Evolutionary conservation across 2,797 vertebrate genomes (phyloP).

Genomic region (Varecia variegata): DNA sequence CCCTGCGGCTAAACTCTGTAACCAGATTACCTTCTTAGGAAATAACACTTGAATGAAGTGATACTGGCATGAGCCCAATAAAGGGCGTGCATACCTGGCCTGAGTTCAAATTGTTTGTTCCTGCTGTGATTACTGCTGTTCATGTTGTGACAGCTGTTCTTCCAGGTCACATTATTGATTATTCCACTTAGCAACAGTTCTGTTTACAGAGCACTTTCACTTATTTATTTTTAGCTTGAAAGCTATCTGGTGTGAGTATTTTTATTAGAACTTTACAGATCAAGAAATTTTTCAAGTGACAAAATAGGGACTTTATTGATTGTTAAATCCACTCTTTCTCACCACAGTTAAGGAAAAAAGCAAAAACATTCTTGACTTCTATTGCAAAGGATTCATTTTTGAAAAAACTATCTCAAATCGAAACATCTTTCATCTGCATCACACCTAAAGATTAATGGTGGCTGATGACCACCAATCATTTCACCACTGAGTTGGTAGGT

Average conservation of each 20-base stretch:
- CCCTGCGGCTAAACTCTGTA: background rate
- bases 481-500: background rate
- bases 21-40: background rate
- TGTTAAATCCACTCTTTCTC: background rate
- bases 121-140: background rate
- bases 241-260: background rate
- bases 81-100: background rate
- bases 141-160: background rate
- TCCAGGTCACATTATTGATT: background rate
- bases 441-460: background rate
- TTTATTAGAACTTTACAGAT: background rate
- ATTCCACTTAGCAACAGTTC: background rate
- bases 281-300: background rate
- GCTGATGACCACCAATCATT: background rate
- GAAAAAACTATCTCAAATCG: background rate
- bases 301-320: background rate
- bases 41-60: background rate
- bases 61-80: background rate
- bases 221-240: background rate
- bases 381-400: background rate
- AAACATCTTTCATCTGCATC: background rate
- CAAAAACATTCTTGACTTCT: background rate
- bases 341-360: background rate
- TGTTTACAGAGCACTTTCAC: background rate
- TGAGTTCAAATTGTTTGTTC: slow-evolving; percentile 4